These are phyloP conservation scores for Pectinophora gossypiella DNA, from an alignment of 1,140 invertebrate species.

Conservation along the genomic window DNA sequence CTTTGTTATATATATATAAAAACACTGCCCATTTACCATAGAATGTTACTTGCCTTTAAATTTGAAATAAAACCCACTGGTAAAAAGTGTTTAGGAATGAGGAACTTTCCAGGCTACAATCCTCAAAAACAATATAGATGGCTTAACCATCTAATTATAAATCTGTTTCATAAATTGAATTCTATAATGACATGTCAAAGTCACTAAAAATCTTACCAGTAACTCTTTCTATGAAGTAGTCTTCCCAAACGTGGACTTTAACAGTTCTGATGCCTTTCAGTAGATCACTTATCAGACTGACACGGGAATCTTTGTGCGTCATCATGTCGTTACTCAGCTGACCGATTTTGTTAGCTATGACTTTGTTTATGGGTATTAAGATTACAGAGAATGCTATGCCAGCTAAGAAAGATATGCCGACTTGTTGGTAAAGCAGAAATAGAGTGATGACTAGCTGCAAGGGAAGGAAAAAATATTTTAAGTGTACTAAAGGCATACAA, in stretches of 20 bases:
- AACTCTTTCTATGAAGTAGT: slow-evolving; percentile 86
- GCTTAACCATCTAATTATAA: too few relatives aligned
- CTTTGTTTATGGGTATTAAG: slow-evolving; percentile 96
- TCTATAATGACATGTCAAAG: too few relatives aligned
- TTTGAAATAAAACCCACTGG: too few relatives aligned
- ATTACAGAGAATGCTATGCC: slow-evolving; percentile 91
- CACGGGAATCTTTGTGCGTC: slow-evolving; percentile 92
- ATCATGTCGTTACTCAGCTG: slow-evolving; percentile 91
- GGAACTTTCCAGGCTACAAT: too few relatives aligned
- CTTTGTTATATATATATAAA: too few relatives aligned
- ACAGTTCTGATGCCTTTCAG: slow-evolving; percentile 91
- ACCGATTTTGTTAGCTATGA: slow-evolving; percentile 93
- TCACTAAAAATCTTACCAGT: slow-evolving; percentile 52
- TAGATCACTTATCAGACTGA: slow-evolving; percentile 92
- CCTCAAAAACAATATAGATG: too few relatives aligned
- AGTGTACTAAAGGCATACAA: slow-evolving; percentile 8
- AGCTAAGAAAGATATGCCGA: slow-evolving; percentile 93
- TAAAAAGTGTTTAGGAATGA: too few relatives aligned
- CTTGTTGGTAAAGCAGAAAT: slow-evolving; percentile 89
- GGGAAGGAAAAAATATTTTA: slow-evolving; percentile 20
- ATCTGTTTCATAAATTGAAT: too few relatives aligned
- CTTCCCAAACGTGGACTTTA: slow-evolving; percentile 96
- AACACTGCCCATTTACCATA: too few relatives aligned
- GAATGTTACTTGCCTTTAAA: too few relatives aligned
- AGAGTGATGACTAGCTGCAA: slow-evolving; percentile 87